Conservation (phyloP, 2,113 vertebrate genomes). For the Lagopus muta region DNA sequence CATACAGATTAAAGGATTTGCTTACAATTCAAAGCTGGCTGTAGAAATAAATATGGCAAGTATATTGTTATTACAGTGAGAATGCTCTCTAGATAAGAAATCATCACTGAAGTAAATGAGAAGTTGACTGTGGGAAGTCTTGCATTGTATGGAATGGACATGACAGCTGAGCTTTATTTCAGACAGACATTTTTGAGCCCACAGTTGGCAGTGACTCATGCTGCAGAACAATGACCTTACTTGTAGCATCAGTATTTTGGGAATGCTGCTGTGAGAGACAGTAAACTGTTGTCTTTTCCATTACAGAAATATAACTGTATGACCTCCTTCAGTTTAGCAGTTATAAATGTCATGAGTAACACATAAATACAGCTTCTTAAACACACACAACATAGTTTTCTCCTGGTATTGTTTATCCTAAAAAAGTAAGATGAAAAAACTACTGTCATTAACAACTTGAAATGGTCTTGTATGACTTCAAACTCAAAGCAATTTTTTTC, state of each 20-base stretch:
- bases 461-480: not conserved
- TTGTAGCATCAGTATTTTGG: slow-evolving; percentile 20
- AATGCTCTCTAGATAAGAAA: not conserved
- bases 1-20: not conserved
- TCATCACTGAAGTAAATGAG: not conserved
- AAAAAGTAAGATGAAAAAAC: not conserved
- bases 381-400: not conserved
- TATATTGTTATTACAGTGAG: not conserved
- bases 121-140: slow-evolving; percentile 19
- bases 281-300: slow-evolving; percentile 14
- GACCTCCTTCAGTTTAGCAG: not conserved
- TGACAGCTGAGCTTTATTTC: slow-evolving; percentile 36
- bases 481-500: not conserved
- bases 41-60: not conserved
- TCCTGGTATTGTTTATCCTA: not conserved
- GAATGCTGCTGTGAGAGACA: not conserved
- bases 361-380: not conserved
- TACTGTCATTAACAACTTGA: not conserved
- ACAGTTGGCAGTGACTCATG: not conserved
- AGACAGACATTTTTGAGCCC: slow-evolving; percentile 28
- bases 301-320: not conserved
- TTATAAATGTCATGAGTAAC: not conserved
- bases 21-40: not conserved
- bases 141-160: not conserved
- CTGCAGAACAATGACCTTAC: slow-evolving; percentile 36